A percentile compares a stretch with the other conserved stretches of the same genome.
phyloP scores from a whole-genome alignment of 1,140 invertebrate genomes.

The Lucilia cuprina region DNA sequence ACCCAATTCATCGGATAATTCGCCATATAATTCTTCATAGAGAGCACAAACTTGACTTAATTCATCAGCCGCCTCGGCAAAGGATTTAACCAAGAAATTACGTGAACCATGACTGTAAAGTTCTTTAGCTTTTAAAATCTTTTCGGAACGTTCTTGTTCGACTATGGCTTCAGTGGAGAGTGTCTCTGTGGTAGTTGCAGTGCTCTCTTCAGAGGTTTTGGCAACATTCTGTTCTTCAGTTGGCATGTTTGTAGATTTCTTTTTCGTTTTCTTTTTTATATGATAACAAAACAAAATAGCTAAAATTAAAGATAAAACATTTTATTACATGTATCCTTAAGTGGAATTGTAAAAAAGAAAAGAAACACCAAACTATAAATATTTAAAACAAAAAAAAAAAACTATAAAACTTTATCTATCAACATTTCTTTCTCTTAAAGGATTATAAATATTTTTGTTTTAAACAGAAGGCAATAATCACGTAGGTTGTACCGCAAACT shows the following conservation, averaged over 20 bases:
- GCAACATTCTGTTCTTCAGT: conserved; percentile 54
- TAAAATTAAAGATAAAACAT: not conserved
- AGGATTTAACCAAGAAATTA: conserved; percentile 76
- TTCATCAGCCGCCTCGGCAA: conserved; percentile 72
- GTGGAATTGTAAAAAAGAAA: too few species aligned
- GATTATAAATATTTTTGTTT: not conserved
- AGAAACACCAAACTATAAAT: too few species aligned
- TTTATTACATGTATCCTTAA: conserved; percentile 16
- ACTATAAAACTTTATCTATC: not conserved
- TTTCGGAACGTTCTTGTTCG: conserved; percentile 49
- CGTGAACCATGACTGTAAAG: conserved; percentile 73
- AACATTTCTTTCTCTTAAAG: not conserved
- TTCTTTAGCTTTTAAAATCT: conserved; percentile 58
- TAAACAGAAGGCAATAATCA: conserved; percentile 20
- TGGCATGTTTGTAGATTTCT: conserved; percentile 44
- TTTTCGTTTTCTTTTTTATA: too few species aligned
- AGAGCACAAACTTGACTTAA: conserved; percentile 75
- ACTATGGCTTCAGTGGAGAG: conserved; percentile 42
- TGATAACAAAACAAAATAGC: too few species aligned
- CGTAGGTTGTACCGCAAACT: conserved; percentile 36
- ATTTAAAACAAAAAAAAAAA: too few species aligned
- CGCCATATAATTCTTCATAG: conserved; percentile 72
- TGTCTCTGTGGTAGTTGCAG: not conserved
- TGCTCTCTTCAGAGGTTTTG: conserved; percentile 44
- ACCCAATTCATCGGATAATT: conserved; percentile 74